phyloP scores from a whole-genome alignment of 2,113 vertebrate genomes.

The Arvicanthis niloticus region DNA sequence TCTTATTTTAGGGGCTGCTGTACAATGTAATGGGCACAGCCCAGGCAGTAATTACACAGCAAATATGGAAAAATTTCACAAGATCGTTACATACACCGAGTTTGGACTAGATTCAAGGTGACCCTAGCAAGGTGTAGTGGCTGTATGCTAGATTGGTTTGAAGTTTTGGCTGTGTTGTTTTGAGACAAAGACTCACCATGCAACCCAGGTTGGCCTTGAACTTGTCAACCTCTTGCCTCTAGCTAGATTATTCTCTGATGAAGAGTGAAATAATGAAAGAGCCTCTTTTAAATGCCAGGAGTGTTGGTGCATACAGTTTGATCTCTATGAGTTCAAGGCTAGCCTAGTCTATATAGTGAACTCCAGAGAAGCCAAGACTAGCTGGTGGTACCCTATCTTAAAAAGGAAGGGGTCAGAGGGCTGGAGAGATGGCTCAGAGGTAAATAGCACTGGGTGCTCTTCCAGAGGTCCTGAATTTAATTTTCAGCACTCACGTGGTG shows the following conservation, averaged over 20 bases:
- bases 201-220: too few relatives aligned
- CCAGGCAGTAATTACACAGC: neutral
- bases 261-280: neutral
- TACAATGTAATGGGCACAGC: neutral
- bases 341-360: neutral
- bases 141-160: neutral
- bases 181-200: too few relatives aligned
- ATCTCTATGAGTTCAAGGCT: neutral
- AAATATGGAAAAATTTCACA: constrained; percentile 4
- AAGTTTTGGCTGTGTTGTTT: too few relatives aligned
- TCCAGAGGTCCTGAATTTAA: neutral
- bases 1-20: neutral
- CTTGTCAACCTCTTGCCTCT: too few relatives aligned
- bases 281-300: neutral
- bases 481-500: neutral
- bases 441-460: neutral
- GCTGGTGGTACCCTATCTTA: neutral
- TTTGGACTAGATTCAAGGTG: constrained; percentile 31
- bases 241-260: neutral
- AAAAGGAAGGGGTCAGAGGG: neutral
- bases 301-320: neutral
- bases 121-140: neutral
- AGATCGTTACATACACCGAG: neutral
- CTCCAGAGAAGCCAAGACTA: neutral
- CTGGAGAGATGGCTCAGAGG: neutral